These are phyloP conservation scores for Nomada ruficornis DNA, from an alignment of 2,888 invertebrate genomes.

Conservation along the genomic window DNA sequence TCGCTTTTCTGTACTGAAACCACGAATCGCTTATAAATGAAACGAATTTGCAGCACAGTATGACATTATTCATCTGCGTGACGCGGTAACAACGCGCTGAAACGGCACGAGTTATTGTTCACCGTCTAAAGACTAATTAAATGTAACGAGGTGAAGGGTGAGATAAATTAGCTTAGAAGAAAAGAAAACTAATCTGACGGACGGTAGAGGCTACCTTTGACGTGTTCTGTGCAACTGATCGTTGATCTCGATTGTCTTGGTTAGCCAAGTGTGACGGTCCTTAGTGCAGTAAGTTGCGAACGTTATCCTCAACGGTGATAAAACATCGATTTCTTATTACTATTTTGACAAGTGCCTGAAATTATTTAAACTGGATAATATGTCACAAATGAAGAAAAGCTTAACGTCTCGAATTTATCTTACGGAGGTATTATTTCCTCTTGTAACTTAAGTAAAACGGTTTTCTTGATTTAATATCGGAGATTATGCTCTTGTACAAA, in stretches of 20 bases:
- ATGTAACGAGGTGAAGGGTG: constrained; percentile 9
- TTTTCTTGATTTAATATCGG: background rate
- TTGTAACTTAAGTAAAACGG: background rate
- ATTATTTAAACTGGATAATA: background rate
- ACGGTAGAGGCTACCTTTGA: constrained; percentile 47
- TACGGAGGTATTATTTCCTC: background rate
- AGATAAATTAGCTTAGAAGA: constrained; percentile 19
- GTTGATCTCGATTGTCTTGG: constrained; percentile 79
- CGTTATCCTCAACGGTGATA: constrained; percentile 12
- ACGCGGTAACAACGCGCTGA: background rate
- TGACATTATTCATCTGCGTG: background rate
- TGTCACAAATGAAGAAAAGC: background rate
- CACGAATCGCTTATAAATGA: background rate
- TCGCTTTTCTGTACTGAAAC: constrained; percentile 5
- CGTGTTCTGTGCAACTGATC: constrained; percentile 54
- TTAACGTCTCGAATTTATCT: background rate
- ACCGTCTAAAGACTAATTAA: background rate
- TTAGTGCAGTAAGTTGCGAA: constrained; percentile 20
- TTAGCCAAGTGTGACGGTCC: constrained; percentile 74
- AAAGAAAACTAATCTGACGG: constrained; percentile 35
- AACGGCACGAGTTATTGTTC: background rate
- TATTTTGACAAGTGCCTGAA: background rate
- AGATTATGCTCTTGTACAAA: no score
- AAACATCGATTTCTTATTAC: constrained; percentile 1
- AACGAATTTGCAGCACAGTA: background rate